A percentile compares a stretch with the other conserved stretches of the same genome.
phyloP scores from a whole-genome alignment of 2,888 invertebrate species.

The Agapostemon virescens region DNA sequence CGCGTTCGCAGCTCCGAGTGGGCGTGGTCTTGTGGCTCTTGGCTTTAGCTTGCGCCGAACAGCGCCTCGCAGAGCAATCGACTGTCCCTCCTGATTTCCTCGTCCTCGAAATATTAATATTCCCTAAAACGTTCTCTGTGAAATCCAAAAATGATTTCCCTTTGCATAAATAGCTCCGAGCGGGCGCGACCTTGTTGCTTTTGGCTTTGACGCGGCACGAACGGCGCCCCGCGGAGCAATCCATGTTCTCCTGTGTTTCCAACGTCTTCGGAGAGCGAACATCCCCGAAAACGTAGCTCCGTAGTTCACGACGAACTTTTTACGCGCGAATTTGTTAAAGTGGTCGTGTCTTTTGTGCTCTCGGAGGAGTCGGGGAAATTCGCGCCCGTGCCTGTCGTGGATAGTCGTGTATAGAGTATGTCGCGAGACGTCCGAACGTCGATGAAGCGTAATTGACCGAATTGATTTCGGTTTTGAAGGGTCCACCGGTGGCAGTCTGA shows the following conservation, averaged over 20 bases:
- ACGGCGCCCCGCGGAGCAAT: too few relatives aligned
- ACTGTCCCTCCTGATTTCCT: neutral
- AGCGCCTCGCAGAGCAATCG: neutral
- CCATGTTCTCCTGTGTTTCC: neutral
- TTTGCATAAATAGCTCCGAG: neutral
- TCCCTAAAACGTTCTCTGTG: neutral
- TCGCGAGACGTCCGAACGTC: neutral
- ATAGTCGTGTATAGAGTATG: slow-evolving; percentile 25
- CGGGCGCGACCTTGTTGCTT: neutral
- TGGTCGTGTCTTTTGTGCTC: neutral
- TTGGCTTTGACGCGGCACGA: neutral
- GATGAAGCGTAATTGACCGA: slow-evolving; percentile 14
- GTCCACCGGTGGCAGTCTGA: slow-evolving; percentile 79
- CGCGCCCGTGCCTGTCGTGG: neutral
- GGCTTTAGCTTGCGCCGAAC: neutral
- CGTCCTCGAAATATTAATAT: neutral
- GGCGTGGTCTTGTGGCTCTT: neutral
- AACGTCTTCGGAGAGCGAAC: neutral
- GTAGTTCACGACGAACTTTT: neutral
- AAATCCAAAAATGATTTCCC: neutral
- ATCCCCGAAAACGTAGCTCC: neutral
- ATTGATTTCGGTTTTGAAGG: slow-evolving; percentile 71
- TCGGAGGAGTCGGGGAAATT: neutral
- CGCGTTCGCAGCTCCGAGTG: too few relatives aligned
- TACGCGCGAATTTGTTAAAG: neutral